A percentile compares a stretch with the other conserved stretches of the same genome.
Evolutionary conservation across 2,797 vertebrate species (phyloP).

Genomic region (Brachymystax lenok): DNA sequence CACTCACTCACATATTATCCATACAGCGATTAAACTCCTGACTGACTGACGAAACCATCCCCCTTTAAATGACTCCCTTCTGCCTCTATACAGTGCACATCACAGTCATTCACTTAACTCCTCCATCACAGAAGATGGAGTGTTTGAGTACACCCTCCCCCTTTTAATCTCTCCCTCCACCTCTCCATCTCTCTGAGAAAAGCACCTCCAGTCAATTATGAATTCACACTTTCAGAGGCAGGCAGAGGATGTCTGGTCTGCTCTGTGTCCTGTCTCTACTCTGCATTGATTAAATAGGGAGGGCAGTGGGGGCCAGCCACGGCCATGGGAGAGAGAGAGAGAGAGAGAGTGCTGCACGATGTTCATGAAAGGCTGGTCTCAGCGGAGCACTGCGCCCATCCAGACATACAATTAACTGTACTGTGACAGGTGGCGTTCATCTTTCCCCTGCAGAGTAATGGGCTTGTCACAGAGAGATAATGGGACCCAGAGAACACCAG

Average conservation of each 20-base stretch:
- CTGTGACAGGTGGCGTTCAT: constrained; percentile 97
- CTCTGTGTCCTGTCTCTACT: constrained; percentile 60
- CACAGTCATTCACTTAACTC: neutral
- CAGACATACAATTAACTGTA: constrained; percentile 98
- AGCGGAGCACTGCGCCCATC: constrained; percentile 78
- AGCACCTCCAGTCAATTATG: constrained; percentile 81
- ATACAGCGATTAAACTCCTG: neutral
- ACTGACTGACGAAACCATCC: neutral
- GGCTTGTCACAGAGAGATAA: constrained; percentile 96
- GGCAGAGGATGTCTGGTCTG: constrained; percentile 48
- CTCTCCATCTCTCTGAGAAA: constrained; percentile 19
- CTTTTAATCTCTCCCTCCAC: constrained; percentile 5
- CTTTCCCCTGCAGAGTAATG: constrained; percentile 96
- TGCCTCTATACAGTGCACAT: neutral
- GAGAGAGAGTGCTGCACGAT: constrained; percentile 4
- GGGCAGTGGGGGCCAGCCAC: neutral
- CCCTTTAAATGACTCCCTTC: neutral
- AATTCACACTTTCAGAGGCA: constrained; percentile 72
- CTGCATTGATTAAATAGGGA: neutral
- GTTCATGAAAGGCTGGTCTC: constrained; percentile 17
- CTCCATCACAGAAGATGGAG: neutral
- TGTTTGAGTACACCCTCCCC: neutral
- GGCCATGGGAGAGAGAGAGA: constrained; percentile 7
- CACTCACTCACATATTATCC: neutral
- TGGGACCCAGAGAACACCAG: constrained; percentile 77